Percentiles rank a stretch among this genome's conserved stretches.
These are phyloP conservation scores for Cervus canadensis DNA, from an alignment of 2,113 vertebrate species.

Conservation along the genomic window DNA sequence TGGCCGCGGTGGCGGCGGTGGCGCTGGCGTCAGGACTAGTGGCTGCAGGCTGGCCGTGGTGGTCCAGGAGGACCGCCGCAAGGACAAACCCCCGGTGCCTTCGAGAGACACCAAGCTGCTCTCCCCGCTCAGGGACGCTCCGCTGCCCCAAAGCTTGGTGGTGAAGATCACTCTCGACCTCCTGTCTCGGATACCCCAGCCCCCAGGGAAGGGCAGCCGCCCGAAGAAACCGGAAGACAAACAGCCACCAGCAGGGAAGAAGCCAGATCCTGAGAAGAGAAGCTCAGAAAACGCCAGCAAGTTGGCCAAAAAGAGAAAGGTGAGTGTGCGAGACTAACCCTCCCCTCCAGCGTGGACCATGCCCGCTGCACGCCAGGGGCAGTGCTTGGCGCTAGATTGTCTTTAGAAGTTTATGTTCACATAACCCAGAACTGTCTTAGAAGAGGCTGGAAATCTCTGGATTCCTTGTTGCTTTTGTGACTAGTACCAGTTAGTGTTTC, in stretches of 20 bases:
- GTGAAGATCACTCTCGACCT: conserved; percentile 90
- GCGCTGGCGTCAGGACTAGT: conserved; percentile 51
- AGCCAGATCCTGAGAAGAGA: conserved; percentile 75
- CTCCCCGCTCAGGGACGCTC: conserved; percentile 53
- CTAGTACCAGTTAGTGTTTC: neutral
- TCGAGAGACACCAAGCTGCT: conserved; percentile 66
- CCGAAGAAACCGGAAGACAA: conserved; percentile 59
- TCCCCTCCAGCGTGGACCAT: fast-evolving
- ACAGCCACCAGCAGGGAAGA: conserved; percentile 45
- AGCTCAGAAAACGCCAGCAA: conserved; percentile 57
- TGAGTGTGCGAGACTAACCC: conserved; percentile 42
- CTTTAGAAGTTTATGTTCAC: neutral
- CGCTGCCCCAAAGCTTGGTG: conserved; percentile 70
- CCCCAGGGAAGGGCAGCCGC: conserved; percentile 45
- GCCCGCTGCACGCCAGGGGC: neutral
- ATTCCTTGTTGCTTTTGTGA: neutral
- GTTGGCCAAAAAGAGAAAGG: conserved; percentile 83
- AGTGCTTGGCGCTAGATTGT: neutral
- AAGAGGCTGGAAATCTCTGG: neutral
- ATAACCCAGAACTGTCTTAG: neutral
- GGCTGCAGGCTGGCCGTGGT: conserved; percentile 55
- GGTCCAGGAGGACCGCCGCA: conserved; percentile 72
- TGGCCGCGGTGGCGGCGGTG: neutral
- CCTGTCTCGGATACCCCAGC: conserved; percentile 85
- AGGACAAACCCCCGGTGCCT: conserved; percentile 67